phyloP scores from a whole-genome alignment of 2,797 vertebrate genomes.

The Calcarius lapponicus region DNA sequence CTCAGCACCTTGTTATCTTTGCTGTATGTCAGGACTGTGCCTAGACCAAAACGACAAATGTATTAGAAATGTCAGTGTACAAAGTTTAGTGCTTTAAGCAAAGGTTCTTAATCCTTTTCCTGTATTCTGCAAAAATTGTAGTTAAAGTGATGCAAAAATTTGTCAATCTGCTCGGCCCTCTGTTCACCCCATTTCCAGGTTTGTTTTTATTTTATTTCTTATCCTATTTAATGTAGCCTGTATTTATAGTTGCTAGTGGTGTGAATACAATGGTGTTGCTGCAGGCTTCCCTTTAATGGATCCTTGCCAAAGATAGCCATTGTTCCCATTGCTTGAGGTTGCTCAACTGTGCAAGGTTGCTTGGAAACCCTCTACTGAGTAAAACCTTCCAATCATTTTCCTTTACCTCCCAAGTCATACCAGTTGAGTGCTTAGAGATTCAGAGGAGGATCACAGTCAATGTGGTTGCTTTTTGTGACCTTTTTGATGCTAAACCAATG shows the following conservation, averaged over 20 bases:
- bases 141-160: background rate
- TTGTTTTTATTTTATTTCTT: conserved; percentile 45
- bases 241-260: background rate
- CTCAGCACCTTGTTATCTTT: background rate
- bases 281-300: conserved; percentile 64
- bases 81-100: background rate
- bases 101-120: background rate
- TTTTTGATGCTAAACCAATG: conserved; percentile 58
- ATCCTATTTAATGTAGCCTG: conserved; percentile 17
- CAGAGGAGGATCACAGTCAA: conserved; percentile 60
- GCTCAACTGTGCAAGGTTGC: conserved; percentile 75
- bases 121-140: background rate
- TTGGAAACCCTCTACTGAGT: conserved; percentile 67
- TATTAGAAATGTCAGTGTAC: background rate
- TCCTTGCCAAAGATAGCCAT: conserved; percentile 64
- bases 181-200: background rate
- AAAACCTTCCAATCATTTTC: conserved; percentile 62
- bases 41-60: background rate
- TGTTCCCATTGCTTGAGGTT: conserved; percentile 70
- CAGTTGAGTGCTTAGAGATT: conserved; percentile 41
- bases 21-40: background rate
- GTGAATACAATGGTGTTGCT: conserved; percentile 37
- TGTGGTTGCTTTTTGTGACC: conserved; percentile 61
- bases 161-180: background rate
- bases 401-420: conserved; percentile 57